These are phyloP conservation scores for Parasteatoda tepidariorum DNA, from an alignment of 1,140 invertebrate genomes.

Conservation along the genomic window DNA sequence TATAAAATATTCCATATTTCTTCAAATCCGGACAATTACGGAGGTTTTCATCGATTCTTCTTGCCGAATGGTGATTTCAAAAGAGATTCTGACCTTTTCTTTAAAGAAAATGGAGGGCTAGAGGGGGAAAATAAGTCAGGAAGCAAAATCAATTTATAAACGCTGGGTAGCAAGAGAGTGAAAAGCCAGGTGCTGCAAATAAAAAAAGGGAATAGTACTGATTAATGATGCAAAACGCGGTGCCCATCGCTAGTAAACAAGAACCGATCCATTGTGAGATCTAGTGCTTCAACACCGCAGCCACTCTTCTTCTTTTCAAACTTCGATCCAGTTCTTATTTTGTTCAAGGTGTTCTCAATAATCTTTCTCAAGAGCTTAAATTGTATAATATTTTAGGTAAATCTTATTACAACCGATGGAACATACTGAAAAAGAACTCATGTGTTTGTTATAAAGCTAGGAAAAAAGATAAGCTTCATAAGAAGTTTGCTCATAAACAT, in stretches of 20 bases:
- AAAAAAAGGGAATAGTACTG: background rate
- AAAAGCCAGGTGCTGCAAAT: background rate
- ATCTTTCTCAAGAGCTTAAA: too few species aligned
- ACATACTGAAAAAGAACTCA: too few species aligned
- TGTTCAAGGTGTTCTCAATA: too few species aligned
- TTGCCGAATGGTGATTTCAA: background rate
- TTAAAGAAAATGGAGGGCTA: background rate
- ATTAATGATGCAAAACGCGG: slow-evolving; percentile 5
- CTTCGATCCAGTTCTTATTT: too few species aligned
- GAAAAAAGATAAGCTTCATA: too few species aligned
- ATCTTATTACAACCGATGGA: too few species aligned
- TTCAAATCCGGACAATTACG: background rate
- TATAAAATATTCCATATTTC: background rate
- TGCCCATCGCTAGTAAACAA: background rate
- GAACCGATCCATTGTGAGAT: background rate
- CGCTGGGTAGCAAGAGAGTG: background rate
- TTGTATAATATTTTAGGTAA: too few species aligned
- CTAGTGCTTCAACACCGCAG: background rate
- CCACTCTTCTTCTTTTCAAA: background rate
- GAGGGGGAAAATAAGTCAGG: slow-evolving; percentile 12
- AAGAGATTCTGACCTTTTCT: background rate
- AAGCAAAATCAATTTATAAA: slow-evolving; percentile 26
- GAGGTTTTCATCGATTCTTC: background rate
- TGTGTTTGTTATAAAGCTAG: too few species aligned
- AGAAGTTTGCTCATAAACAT: too few species aligned